These are phyloP conservation scores for Diachrysia chrysitis DNA, from an alignment of 2,888 invertebrate genomes.

Conservation along the genomic window DNA sequence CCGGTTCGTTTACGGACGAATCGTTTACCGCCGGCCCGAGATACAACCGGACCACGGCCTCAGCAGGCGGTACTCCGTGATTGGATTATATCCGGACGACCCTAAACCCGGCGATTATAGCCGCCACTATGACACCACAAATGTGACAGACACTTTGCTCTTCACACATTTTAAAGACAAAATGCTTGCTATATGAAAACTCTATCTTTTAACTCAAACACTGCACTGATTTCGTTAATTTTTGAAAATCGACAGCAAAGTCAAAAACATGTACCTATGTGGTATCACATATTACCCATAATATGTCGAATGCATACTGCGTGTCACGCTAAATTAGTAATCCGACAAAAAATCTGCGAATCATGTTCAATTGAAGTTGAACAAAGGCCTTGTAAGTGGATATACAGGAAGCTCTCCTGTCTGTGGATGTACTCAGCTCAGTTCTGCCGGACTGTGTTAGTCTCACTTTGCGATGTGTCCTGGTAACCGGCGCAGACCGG, in stretches of 20 bases:
- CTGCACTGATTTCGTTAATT: no score
- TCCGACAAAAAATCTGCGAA: background rate
- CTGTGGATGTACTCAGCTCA: background rate
- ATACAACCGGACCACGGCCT: background rate
- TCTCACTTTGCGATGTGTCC: constrained; percentile 18
- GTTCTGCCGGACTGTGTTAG: constrained; percentile 14
- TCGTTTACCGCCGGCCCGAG: background rate
- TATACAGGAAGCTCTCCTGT: constrained; percentile 5
- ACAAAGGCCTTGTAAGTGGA: background rate
- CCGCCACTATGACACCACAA: background rate
- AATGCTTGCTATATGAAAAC: no score
- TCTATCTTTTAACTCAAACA: no score
- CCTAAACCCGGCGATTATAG: background rate
- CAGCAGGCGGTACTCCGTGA: constrained; percentile 12
- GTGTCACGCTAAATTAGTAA: background rate
- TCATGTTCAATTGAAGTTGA: background rate
- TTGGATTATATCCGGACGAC: constrained; percentile 23
- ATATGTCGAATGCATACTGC: background rate
- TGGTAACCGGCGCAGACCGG: background rate
- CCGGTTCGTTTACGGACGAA: background rate
- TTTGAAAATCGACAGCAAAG: no score
- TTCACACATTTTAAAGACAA: no score
- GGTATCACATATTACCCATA: background rate
- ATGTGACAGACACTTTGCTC: background rate
- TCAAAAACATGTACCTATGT: no score